phyloP scores from a whole-genome alignment of 2,113 vertebrate genomes.

The Sander vitreus region DNA sequence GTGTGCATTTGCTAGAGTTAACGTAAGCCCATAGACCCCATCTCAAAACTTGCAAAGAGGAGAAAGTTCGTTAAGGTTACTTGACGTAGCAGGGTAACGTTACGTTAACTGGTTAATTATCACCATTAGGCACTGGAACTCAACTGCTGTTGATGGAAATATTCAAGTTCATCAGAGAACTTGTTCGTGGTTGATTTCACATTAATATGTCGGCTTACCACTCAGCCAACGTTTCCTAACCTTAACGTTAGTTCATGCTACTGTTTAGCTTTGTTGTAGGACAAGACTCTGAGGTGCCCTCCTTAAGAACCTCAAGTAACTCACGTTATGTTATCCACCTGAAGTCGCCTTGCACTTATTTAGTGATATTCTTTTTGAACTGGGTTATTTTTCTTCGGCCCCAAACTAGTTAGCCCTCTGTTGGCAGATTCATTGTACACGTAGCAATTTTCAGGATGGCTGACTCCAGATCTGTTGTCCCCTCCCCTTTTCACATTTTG shows the following conservation, averaged over 20 bases:
- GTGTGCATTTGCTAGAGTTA: not conserved
- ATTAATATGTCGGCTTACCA: not conserved
- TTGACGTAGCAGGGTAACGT: not conserved
- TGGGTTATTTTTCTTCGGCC: not conserved
- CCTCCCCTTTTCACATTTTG: not conserved
- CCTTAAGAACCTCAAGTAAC: no score
- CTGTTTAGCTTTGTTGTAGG: constrained; percentile 7
- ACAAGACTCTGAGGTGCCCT: not conserved
- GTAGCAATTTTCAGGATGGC: constrained; percentile 30
- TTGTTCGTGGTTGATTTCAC: not conserved
- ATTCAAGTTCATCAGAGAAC: not conserved
- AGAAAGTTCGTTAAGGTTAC: constrained; percentile 27
- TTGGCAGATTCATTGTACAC: constrained; percentile 32
- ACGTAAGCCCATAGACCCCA: no score
- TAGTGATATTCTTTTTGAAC: no score
- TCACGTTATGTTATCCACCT: not conserved
- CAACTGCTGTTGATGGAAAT: not conserved
- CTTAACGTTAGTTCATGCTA: not conserved
- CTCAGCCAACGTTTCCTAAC: not conserved
- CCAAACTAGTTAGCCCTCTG: not conserved
- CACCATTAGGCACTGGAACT: no score
- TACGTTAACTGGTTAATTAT: not conserved
- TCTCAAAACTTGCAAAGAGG: not conserved
- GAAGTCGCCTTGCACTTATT: not conserved
- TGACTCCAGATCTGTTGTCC: constrained; percentile 22